Evolutionary conservation across 1,140 invertebrate species (phyloP).

Genomic region (Plutomurus gul): DNA sequence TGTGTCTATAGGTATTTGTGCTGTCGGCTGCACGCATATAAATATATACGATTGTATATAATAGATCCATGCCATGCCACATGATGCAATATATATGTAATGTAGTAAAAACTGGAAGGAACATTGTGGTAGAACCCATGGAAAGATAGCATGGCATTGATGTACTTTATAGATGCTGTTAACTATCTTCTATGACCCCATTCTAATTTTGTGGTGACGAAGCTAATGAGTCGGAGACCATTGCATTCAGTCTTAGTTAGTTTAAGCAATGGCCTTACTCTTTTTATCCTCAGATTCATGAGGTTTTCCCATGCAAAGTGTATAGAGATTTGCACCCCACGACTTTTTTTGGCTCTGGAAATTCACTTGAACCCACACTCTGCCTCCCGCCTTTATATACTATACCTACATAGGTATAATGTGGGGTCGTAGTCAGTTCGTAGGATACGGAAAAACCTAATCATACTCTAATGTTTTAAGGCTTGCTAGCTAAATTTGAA

Average conservation of each 20-base stretch:
- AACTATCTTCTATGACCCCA: not conserved
- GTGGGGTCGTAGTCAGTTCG: too few relatives aligned
- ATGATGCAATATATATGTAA: not conserved
- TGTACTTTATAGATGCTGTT: not conserved
- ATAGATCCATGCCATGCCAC: not conserved
- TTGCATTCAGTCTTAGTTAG: not conserved
- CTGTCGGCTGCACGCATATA: too few relatives aligned
- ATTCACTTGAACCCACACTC: too few relatives aligned
- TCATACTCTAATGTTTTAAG: too few relatives aligned
- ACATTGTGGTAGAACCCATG: not conserved
- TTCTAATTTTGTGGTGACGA: constrained; percentile 29
- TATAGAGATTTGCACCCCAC: too few relatives aligned
- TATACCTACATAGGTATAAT: too few relatives aligned
- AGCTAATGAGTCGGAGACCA: constrained; percentile 30
- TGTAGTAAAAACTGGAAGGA: not conserved
- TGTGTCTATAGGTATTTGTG: too few relatives aligned
- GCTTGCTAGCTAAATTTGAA: too few relatives aligned
- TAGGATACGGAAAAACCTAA: too few relatives aligned
- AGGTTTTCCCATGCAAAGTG: not conserved
- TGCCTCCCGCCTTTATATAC: too few relatives aligned
- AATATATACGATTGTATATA: not conserved
- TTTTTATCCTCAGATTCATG: not conserved
- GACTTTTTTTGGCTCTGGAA: too few relatives aligned
- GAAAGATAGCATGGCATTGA: not conserved
- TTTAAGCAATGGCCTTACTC: not conserved